Percentiles rank a stretch among this genome's conserved stretches.
Evolutionary conservation across 2,113 vertebrate genomes (phyloP).

Genomic region (Neotragus pygmaeus): DNA sequence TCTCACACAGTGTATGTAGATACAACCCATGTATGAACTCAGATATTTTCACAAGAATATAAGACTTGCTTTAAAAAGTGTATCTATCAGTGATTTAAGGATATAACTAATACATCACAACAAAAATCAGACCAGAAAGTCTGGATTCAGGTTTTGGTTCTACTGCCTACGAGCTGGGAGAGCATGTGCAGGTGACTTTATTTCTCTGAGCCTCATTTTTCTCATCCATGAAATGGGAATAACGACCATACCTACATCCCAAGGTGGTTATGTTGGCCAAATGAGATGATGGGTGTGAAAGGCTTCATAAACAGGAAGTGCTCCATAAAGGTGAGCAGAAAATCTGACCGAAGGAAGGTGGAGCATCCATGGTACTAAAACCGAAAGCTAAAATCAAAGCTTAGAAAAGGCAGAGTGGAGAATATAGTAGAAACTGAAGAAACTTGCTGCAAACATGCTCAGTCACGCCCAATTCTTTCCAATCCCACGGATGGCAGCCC

Average conservation of each 20-base stretch:
- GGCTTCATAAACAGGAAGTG: not conserved
- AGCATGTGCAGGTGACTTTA: not conserved
- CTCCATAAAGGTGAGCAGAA: not conserved
- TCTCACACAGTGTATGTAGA: not conserved
- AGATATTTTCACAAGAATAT: not conserved
- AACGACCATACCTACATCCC: not conserved
- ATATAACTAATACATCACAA: not conserved
- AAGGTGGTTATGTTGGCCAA: not conserved
- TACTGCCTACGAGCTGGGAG: not conserved
- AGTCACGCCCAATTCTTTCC: not conserved
- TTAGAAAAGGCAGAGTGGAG: not conserved
- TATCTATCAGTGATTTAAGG: not conserved
- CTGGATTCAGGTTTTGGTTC: not conserved
- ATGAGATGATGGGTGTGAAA: not conserved
- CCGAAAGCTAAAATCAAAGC: not conserved
- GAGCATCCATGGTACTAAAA: not conserved
- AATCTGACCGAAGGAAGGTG: not conserved
- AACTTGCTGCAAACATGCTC: fast-evolving
- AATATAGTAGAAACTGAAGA: not conserved
- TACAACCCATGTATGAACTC: not conserved
- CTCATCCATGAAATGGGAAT: not conserved
- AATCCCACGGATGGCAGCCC: not conserved
- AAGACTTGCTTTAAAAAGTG: not conserved
- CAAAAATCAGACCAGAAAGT: not conserved
- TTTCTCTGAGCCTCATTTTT: not conserved